Base-by-base conservation (phyloP, 2,888 invertebrate species). In the Holacanthella duospinosa region DNA sequence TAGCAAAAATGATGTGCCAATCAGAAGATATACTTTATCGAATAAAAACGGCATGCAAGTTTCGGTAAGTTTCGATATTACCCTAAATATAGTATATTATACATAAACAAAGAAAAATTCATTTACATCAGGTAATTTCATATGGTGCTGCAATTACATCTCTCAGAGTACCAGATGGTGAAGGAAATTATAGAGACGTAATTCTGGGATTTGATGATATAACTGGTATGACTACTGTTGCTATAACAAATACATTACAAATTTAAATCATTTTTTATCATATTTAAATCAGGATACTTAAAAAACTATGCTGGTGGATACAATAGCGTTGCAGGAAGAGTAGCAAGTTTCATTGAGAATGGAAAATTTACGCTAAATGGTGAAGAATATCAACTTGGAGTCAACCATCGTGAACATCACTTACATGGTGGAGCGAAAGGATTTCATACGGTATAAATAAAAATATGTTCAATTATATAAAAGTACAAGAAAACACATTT, bases 401-500 rank as follows among this genome's bases (percentile, higher is more conserved):
- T 81, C 43, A 95, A 95, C 76, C 79, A 81, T 60, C 84, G 83
- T 0, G 82, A 83, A 6, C 82, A 82, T 67, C 86, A 86, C 70
- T 82, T 92, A 43, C 88, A 95, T 76, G 94, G 95, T 0, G 95
- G 94, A 1, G 77, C 82, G 48, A 79, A 82, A 63, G 93, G 93
- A 0, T 93, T 92, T 78, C 87, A 88, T 76, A 87, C 88, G 80
- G 82, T 82, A 66, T 74, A 74, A 36, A n/a, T n/a, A n/a, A n/a
- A n/a, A n/a, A n/a, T n/a, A n/a, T n/a, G n/a, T n/a, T n/a, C n/a
- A n/a, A 36, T n/a, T n/a, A n/a, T n/a, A n/a, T n/a, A n/a, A n/a
- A n/a, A 21, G 4, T 26, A 6, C 29, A 12, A 43, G 43, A n/a
- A n/a, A 43, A 16, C 12, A n/a, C 43, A 43, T 43, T n/a, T n/a